Base-by-base conservation (phyloP, 2,797 vertebrate species). In the Geotrypetes seraphini region DNA sequence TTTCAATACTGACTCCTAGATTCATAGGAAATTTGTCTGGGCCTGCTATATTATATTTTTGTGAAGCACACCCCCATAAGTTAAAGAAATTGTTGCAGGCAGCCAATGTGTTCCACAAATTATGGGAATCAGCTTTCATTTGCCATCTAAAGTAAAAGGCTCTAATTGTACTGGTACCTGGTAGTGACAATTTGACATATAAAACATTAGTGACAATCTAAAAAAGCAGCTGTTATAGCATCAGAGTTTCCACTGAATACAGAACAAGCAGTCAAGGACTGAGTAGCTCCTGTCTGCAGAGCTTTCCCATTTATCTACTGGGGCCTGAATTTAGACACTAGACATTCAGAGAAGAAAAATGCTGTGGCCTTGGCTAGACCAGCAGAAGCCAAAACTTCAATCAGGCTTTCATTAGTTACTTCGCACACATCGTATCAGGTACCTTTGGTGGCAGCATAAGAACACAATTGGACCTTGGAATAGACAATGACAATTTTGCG, bases 321-420 rank as follows among this genome's bases (percentile, higher is more conserved):
- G 66, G 57, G 55, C 66, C 43, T 53, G 32, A n/a, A 19, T 2
- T 31, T 39, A 45, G 50, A 66, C 47, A 43, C 39, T 59, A 58
- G 59, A 63, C 39, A 42, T 57, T 60, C 47, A 60, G 54, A 55
- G 57, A 51, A 57, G 62, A 65, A 63, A 68, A 69, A 65, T 70
- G 45, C 51, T 68, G 50, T 57, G 54, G 67, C 41, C 60, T 57
- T 51, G 33, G 56, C 46, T 63, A 35, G 50, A 55, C 53, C 66
- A 71, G 69, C 51, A 66, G 62, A 73, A 79, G 60, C 65, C 61
- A 75, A 66, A 75, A 71, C 58, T 76, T 69, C 71, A 69, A 58
- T 71, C 62, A 69, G 55, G 44, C 37, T 25, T 54, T 69, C 65
- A 60, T 60, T 73, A 77, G 69, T 69, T 59, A 69, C 58, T 66